Base-by-base conservation (phyloP, 2,888 invertebrate species). In the Eupithecia centaureata region DNA sequence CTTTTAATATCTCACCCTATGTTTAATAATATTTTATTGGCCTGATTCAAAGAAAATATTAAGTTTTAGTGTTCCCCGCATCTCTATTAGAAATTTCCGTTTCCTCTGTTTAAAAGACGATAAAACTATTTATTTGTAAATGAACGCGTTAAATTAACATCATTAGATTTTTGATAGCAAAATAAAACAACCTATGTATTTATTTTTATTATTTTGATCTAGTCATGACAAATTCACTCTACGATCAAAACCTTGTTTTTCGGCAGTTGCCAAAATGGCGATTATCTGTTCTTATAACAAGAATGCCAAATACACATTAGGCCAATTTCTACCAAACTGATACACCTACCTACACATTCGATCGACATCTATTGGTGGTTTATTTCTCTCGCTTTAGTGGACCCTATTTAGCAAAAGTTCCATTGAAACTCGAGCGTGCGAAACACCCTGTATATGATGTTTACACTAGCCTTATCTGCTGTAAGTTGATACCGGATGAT, bases 401-500 rank as follows among this genome's bases (percentile, higher is more conserved):
- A 35, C 1, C 13, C 38, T n/a, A 38, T 2, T 18, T 3, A 47
- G 22, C 22, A 52, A 27, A 32, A 1, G 27, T 27, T 27, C 15
- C 8, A 25, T 51, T 27, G 25, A 27, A 52, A 52, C 52, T 7
- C 52, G 52, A 52, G 52, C 52, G 27, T 52, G 42, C 32, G 32
- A 61, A 28, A 54, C 69, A 63, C 47, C 60, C 65, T 69, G 63
- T 69, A 65, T 60, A 61, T 1, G 22, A 15, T 70, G 70, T 70
- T 70, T 70, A 66, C 76, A 68, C 70, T 73, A 76, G 65, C 68
- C 72, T 71, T 78, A 77, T 79, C 76, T 78, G 69, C 73, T 70
- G 79, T 74, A 76, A 82, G 72, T 35, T 68, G 75, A 82, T 76
- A 56, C 64, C 74, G 80, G 79, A 75, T 76, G 75, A 81, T 82